Percentiles rank a stretch among this genome's conserved stretches.
Evolutionary conservation across 2,797 vertebrate genomes (phyloP).

Genomic region (Yasuhikotakia modesta): DNA sequence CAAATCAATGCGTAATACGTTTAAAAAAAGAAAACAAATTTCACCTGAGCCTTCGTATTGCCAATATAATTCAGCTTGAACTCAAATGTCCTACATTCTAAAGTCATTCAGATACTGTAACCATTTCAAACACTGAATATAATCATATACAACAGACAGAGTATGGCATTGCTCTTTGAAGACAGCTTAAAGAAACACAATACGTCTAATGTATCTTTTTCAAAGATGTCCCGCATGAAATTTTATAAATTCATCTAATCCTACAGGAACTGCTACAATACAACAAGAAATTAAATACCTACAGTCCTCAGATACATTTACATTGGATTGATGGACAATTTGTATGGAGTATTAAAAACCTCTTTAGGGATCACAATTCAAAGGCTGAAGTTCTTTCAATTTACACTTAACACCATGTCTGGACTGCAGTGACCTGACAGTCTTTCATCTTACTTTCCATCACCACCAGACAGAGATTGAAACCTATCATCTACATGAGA

Average conservation of each 20-base stretch:
- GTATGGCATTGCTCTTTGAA: background rate
- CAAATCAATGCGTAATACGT: too few relatives aligned
- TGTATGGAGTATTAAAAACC: background rate
- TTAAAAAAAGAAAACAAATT: too few relatives aligned
- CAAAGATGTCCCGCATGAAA: background rate
- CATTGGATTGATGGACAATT: slow-evolving; percentile 3
- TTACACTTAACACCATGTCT: slow-evolving; percentile 2
- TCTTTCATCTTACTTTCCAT: slow-evolving; percentile 47
- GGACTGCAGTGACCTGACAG: slow-evolving; percentile 31
- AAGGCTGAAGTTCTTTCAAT: slow-evolving; percentile 31
- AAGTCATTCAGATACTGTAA: background rate
- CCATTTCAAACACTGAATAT: background rate
- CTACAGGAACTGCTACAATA: slow-evolving; percentile 14
- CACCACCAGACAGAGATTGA: slow-evolving; percentile 33
- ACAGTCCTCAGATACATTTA: background rate
- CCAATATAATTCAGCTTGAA: background rate
- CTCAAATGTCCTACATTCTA: background rate
- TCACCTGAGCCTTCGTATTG: background rate
- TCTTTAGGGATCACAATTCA: slow-evolving; percentile 3
- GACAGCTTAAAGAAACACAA: background rate
- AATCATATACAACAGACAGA: background rate
- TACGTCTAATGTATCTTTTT: background rate
- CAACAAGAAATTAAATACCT: slow-evolving; percentile 3
- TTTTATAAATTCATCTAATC: slow-evolving; percentile 1
- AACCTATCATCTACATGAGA: slow-evolving; percentile 36